Evolutionary conservation across 2,888 invertebrate genomes (phyloP), one percentile per base, ranked within the genome.

Genomic region (Drosophila pegasa): DNA sequence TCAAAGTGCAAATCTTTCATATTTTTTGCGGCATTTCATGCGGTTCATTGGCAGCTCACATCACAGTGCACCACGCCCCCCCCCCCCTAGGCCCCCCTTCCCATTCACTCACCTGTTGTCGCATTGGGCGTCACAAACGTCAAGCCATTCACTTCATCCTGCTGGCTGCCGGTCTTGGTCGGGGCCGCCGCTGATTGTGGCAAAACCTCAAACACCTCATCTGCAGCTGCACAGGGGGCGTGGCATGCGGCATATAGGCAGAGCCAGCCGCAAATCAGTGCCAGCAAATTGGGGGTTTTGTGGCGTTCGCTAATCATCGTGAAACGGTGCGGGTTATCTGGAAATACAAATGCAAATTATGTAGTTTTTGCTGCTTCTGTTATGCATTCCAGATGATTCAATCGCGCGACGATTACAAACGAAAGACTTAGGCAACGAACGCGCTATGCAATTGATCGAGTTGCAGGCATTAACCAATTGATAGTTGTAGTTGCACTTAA

Each of bases 251-350:
- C 58, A 50, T 48, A 62, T 48, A 71, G 69, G 56, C 70, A 63
- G 8, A 63, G 69, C 52, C 71, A 70, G 62, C 66, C 79, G 60
- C 83, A 78, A 71, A 88, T 80, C 85, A 89, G 85, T 84, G 85
- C 85, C 80, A 89, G 78, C 90, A 88, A 89, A 89, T 83, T 87
- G 75, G 75, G 74, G 73, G 80, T 78, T 89, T 90, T 91, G 89
- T 88, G 87, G 82, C 90, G 90, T 87, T 90, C 85, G 87, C 85
- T 89, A 84, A 90, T 88, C 90, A 90, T 90, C 65, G 45, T 83
- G 73, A 56, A 62, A 58, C 67, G 69, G 20, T 68, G 65, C 71
- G 43, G 77, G 27, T 82, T 84, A 67, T 61, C 73, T 84, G 75
- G 51, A 73, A 64, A 55, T 55, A 50, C 18, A 62, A 70, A 80